These are phyloP conservation scores for Anhinga anhinga DNA, from an alignment of 2,113 vertebrate genomes.

Conservation along the genomic window DNA sequence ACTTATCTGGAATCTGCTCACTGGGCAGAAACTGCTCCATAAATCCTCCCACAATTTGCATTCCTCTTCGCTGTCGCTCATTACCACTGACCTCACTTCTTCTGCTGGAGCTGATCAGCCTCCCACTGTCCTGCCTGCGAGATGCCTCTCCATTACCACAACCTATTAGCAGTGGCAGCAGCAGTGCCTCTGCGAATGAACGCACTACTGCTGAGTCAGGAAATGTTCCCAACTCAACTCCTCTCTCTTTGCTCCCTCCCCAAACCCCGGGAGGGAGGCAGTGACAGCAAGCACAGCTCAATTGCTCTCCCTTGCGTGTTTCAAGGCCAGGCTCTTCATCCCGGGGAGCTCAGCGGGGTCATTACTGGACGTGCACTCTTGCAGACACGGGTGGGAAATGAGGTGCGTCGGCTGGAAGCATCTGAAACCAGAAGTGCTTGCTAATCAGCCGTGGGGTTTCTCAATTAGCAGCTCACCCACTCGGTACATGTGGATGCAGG, in stretches of 20 bases:
- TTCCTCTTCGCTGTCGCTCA: constrained; percentile 61
- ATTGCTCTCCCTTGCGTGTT: neutral
- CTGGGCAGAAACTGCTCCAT: constrained; percentile 76
- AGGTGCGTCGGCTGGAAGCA: neutral
- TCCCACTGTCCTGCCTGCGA: constrained; percentile 27
- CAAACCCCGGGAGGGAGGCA: neutral
- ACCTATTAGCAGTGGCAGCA: constrained; percentile 25
- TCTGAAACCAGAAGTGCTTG: neutral
- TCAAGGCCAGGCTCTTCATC: neutral
- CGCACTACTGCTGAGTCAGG: constrained; percentile 34
- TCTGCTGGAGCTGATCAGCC: constrained; percentile 33
- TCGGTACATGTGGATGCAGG: neutral
- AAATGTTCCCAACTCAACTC: neutral
- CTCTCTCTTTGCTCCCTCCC: neutral
- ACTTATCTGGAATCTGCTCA: constrained; percentile 77
- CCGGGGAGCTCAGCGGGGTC: neutral
- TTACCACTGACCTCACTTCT: constrained; percentile 70
- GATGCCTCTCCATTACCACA: constrained; percentile 39
- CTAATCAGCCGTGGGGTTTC: neutral
- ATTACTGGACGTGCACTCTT: neutral
- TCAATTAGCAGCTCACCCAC: neutral
- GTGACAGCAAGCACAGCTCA: neutral
- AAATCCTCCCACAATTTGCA: constrained; percentile 76
- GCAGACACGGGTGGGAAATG: neutral
- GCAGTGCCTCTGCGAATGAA: neutral